These are phyloP conservation scores for Casuarius casuarius DNA, from an alignment of 2,113 vertebrate genomes.

Conservation along the genomic window DNA sequence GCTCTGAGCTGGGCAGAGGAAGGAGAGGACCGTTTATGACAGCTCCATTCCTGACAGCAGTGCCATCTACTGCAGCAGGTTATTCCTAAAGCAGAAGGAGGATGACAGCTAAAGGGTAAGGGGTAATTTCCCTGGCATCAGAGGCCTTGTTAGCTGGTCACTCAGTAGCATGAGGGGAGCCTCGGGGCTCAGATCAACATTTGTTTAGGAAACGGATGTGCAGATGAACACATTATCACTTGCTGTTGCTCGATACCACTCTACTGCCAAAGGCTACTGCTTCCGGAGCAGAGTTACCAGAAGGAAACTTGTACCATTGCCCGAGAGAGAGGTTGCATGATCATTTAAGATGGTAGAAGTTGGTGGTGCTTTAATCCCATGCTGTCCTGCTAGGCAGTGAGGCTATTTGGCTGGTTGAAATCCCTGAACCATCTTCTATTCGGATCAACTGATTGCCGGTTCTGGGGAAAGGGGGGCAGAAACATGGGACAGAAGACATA, in stretches of 20 bases:
- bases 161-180: background rate
- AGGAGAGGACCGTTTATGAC: background rate
- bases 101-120: background rate
- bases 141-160: background rate
- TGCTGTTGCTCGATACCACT: background rate
- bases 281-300: background rate
- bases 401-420: background rate
- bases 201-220: background rate
- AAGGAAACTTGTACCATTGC: background rate
- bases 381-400: background rate
- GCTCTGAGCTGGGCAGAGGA: accelerated
- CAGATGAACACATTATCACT: background rate
- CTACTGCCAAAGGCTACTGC: background rate
- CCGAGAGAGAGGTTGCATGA: background rate
- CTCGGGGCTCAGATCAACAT: background rate
- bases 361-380: background rate
- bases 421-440: background rate
- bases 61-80: background rate
- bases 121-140: background rate
- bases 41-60: background rate
- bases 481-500: background rate
- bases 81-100: background rate
- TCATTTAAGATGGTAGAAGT: background rate
- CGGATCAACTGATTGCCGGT: background rate
- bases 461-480: background rate